phyloP scores from a whole-genome alignment of 2,113 vertebrate species.

The Albula goreensis region DNA sequence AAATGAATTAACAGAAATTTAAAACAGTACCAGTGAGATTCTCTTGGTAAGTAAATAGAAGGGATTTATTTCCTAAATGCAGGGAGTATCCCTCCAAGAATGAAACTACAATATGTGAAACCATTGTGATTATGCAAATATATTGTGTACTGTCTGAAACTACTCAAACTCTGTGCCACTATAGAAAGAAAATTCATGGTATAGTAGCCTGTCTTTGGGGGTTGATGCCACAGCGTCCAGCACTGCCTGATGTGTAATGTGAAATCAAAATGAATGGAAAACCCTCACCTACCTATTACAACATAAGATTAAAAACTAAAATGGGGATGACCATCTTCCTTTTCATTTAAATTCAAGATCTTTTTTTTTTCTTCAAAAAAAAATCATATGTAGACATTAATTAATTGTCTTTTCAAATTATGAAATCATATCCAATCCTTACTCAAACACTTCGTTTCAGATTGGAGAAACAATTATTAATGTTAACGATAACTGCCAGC shows the following conservation, averaged over 20 bases:
- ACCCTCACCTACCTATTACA: neutral
- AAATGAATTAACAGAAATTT: neutral
- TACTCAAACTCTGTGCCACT: neutral
- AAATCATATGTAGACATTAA: neutral
- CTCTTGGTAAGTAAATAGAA: too few relatives aligned
- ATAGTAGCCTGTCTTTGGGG: neutral
- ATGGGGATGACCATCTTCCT: neutral
- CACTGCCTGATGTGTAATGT: neutral
- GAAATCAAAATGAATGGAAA: neutral
- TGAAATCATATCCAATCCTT: neutral
- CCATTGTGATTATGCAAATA: neutral
- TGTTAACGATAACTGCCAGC: constrained; percentile 68
- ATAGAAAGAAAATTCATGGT: neutral
- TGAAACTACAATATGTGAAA: neutral
- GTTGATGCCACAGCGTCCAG: neutral
- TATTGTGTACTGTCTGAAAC: neutral
- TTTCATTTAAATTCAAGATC: neutral
- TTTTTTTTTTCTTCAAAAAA: neutral
- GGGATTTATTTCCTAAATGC: too few relatives aligned
- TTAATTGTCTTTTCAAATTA: neutral
- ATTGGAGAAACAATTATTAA: constrained; percentile 40
- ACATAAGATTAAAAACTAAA: neutral
- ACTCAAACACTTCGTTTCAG: constrained; percentile 10
- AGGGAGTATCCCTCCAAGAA: neutral
- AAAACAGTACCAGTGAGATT: too few relatives aligned